Evolutionary conservation across 2,888 invertebrate genomes (phyloP).

Genomic region (Trichogramma dendrolimi): DNA sequence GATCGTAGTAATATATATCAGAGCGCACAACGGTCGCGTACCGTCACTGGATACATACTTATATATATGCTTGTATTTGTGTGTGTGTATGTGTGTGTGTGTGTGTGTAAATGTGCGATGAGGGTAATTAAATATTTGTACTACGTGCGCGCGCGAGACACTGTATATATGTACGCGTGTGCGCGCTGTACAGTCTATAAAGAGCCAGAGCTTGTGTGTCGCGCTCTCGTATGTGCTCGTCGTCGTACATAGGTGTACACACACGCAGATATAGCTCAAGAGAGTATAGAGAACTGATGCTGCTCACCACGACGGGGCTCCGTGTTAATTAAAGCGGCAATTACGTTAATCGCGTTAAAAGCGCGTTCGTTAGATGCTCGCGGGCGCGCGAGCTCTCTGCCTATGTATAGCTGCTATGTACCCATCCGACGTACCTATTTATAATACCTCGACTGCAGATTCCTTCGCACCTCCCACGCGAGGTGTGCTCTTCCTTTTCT

Average conservation of each 20-base stretch:
- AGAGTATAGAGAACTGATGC: too few species aligned
- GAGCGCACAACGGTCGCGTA: neutral
- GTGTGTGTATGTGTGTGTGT: constrained; percentile 26
- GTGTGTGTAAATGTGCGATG: constrained; percentile 9
- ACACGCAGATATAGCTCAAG: too few species aligned
- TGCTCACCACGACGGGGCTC: neutral
- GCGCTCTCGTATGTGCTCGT: too few species aligned
- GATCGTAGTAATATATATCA: neutral
- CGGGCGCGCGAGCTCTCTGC: neutral
- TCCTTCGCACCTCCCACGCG: neutral
- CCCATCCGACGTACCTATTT: too few species aligned
- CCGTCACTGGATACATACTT: neutral
- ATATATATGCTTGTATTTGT: neutral
- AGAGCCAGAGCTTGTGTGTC: too few species aligned
- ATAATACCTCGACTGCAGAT: neutral
- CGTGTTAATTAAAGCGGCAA: constrained; percentile 42
- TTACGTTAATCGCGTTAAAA: constrained; percentile 39
- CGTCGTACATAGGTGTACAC: too few species aligned
- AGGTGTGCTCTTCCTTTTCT: neutral
- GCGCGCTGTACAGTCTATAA: constrained; percentile 15
- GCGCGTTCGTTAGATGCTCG: constrained; percentile 33
- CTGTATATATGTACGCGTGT: constrained; percentile 16
- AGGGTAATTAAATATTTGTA: constrained; percentile 41
- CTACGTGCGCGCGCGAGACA: constrained; percentile 27
- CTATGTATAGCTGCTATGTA: too few species aligned